Evolutionary conservation across 2,113 vertebrate genomes (phyloP).

Genomic region (Talpa occidentalis): DNA sequence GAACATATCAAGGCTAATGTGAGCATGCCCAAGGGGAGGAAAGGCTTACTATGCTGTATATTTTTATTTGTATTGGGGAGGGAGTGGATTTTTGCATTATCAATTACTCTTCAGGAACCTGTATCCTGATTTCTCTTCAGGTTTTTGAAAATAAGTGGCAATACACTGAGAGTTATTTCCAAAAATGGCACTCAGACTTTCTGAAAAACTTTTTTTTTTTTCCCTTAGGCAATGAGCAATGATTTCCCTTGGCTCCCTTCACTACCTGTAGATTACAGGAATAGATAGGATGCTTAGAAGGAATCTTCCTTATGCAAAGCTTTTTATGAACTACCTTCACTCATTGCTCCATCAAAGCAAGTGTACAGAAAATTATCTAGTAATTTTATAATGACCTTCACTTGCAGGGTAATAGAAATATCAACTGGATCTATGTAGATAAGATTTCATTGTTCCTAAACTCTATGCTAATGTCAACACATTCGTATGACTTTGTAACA

Average conservation of each 20-base stretch:
- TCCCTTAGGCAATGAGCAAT: not conserved
- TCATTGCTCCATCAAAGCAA: not conserved
- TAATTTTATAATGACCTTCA: not conserved
- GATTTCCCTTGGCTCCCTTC: not conserved
- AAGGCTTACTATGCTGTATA: not conserved
- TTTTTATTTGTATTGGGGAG: not conserved
- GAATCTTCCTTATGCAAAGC: not conserved
- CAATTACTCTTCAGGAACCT: not conserved
- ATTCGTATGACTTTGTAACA: not conserved
- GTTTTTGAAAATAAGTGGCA: constrained; percentile 3
- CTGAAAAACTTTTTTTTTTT: not conserved
- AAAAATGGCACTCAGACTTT: not conserved
- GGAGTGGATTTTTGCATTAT: not conserved
- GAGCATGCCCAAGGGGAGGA: not conserved
- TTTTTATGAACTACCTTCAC: not conserved
- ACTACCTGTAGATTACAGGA: not conserved
- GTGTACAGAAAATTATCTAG: not conserved
- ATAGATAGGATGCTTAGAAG: not conserved
- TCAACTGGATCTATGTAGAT: not conserved
- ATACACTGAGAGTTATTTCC: not conserved
- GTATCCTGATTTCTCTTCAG: not conserved
- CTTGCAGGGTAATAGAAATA: not conserved
- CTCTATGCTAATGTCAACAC: not conserved
- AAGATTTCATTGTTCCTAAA: not conserved
- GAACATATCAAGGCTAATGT: not conserved